Evolutionary conservation across 1,140 invertebrate species (phyloP).

Genomic region (Drosophila gunungcola): DNA sequence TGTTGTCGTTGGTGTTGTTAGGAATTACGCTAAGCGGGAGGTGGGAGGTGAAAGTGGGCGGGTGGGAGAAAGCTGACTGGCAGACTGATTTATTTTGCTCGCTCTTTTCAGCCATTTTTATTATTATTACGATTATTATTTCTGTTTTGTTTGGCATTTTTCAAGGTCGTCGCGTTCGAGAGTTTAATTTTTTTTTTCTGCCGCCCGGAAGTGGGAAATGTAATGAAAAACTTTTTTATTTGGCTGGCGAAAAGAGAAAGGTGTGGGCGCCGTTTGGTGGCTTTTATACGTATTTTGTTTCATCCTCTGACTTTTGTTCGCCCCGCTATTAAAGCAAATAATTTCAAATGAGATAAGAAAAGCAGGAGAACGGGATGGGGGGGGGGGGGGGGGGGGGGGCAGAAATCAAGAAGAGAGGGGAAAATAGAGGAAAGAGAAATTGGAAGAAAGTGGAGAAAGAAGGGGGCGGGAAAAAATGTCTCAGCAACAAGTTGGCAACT

Average conservation of each 20-base stretch:
- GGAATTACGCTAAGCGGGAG: conserved; percentile 73
- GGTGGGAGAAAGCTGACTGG: conserved; percentile 14
- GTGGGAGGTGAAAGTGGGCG: conserved; percentile 12
- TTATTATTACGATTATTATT: conserved; percentile 82
- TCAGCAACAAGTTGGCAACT: conserved; percentile 79
- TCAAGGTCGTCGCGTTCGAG: conserved; percentile 71
- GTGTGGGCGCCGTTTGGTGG: background rate
- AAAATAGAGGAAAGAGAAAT: conserved; percentile 1
- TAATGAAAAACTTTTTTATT: conserved; percentile 80
- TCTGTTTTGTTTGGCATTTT: conserved; percentile 65
- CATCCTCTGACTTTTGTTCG: conserved; percentile 31
- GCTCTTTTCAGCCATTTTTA: conserved; percentile 74
- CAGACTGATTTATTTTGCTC: conserved; percentile 77
- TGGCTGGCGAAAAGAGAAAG: conserved; percentile 24
- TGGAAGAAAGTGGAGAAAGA: background rate
- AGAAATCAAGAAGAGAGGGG: background rate
- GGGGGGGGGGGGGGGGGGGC: background rate
- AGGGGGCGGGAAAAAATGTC: conserved; percentile 26
- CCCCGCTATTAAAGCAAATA: conserved; percentile 75
- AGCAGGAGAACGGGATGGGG: conserved; percentile 2
- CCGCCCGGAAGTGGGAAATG: conserved; percentile 72
- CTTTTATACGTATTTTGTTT: conserved; percentile 20
- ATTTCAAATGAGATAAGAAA: conserved; percentile 76
- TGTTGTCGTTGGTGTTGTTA: conserved; percentile 53
- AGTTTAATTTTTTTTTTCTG: conserved; percentile 38